A percentile compares a stretch with the other conserved stretches of the same genome.
phyloP scores from a whole-genome alignment of 2,888 invertebrate genomes.

The Luperina testacea region DNA sequence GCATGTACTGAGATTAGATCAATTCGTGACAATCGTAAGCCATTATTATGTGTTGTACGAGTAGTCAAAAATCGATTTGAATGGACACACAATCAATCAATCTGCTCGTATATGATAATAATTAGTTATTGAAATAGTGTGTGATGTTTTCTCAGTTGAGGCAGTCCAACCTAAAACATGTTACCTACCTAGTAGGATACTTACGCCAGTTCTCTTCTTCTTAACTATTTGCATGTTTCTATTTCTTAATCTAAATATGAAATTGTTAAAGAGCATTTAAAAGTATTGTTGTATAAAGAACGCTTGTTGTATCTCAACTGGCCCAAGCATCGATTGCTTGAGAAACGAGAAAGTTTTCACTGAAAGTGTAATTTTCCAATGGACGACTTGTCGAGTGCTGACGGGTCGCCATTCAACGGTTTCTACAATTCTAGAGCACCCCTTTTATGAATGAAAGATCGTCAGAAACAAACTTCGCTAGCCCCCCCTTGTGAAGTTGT shows the following conservation, averaged over 20 bases:
- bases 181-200: background rate
- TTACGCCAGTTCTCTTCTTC: background rate
- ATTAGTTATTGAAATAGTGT: conserved; percentile 16
- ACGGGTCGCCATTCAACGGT: conserved; percentile 47
- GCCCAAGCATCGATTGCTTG: conserved; percentile 43
- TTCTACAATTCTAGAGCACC: conserved; percentile 31
- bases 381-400: conserved; percentile 50
- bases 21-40: conserved; percentile 1
- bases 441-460: conserved; percentile 32
- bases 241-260: background rate
- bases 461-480: conserved; percentile 32
- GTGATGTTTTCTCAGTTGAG: conserved; percentile 12
- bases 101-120: conserved; percentile 13
- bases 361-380: conserved; percentile 53
- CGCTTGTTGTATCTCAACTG: conserved; percentile 32
- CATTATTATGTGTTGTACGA: conserved; percentile 3
- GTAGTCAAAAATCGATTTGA: conserved; percentile 21
- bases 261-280: background rate
- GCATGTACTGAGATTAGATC: background rate
- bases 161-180: background rate
- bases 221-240: background rate
- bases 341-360: conserved; percentile 58
- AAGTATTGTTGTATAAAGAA: background rate
- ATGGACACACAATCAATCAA: conserved; percentile 5
- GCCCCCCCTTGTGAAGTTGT: background rate